These are phyloP conservation scores for Lasioglossum baleicum DNA, from an alignment of 1,140 invertebrate genomes.

Conservation along the genomic window DNA sequence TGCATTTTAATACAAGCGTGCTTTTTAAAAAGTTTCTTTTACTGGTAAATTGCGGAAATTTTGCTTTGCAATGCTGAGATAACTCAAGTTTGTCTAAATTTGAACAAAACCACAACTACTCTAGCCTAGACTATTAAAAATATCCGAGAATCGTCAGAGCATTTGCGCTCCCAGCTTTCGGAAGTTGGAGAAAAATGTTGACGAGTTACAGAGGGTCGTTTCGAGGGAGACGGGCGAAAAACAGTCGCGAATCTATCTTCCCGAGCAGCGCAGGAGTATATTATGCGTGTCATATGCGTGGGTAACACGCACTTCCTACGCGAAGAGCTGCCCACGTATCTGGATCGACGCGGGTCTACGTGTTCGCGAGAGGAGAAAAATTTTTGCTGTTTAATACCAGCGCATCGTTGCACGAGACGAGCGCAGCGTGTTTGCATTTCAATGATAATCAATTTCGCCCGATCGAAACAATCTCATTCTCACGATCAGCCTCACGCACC, in stretches of 20 bases:
- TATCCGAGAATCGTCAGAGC: no score
- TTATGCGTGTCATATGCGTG: conserved; percentile 26
- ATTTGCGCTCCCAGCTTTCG: no score
- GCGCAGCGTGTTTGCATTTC: conserved; percentile 8
- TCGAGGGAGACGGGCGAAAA: neutral
- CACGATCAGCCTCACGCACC: neutral
- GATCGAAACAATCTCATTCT: conserved; percentile 16
- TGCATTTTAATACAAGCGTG: no score
- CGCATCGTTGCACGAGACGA: conserved; percentile 16
- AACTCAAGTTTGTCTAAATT: no score
- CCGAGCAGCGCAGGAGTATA: neutral
- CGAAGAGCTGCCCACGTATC: conserved; percentile 39
- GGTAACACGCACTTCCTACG: conserved; percentile 45
- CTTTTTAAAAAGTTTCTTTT: no score
- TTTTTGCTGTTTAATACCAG: conserved; percentile 38
- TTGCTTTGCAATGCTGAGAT: no score
- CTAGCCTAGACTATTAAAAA: neutral
- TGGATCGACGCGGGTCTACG: conserved; percentile 40
- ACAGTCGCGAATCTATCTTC: neutral
- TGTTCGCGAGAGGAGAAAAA: conserved; percentile 33
- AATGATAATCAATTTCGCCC: conserved; percentile 33
- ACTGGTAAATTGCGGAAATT: no score
- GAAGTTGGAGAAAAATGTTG: no score
- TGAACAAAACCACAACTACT: no score
- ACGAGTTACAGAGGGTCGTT: neutral